phyloP scores from a whole-genome alignment of 2,888 invertebrate genomes.

The Dendrolimus pini region DNA sequence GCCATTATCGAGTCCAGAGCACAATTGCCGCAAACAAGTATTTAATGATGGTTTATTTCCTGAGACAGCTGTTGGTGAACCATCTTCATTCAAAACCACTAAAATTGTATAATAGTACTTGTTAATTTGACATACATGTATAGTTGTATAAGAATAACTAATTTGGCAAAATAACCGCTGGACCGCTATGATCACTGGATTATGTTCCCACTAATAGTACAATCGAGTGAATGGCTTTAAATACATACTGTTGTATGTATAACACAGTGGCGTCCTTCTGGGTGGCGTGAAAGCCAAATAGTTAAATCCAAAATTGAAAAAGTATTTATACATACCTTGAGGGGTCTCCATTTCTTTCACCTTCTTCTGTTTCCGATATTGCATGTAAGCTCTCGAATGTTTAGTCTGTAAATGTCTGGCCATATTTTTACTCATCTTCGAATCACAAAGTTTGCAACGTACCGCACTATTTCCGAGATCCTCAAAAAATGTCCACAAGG shows the following conservation, averaged over 20 bases:
- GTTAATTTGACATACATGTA: too few species aligned
- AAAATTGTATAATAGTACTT: too few species aligned
- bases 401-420: slow-evolving; percentile 5
- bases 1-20: background rate
- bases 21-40: background rate
- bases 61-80: background rate
- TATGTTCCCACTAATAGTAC: too few species aligned
- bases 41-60: background rate
- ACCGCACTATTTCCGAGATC: slow-evolving; percentile 1
- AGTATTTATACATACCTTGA: background rate
- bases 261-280: too few species aligned
- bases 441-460: slow-evolving; percentile 8
- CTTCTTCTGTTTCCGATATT: background rate
- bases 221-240: too few species aligned
- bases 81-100: too few species aligned
- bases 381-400: slow-evolving; percentile 3
- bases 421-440: slow-evolving; percentile 3
- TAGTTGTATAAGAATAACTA: too few species aligned
- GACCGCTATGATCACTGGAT: too few species aligned
- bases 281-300: too few species aligned
- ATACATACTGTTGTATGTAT: too few species aligned
- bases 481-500: slow-evolving; percentile 10
- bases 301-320: too few species aligned
- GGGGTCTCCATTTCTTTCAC: background rate
- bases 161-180: too few species aligned